Evolutionary conservation across 2,797 vertebrate genomes (phyloP).

Genomic region (Sciurus vulgaris): DNA sequence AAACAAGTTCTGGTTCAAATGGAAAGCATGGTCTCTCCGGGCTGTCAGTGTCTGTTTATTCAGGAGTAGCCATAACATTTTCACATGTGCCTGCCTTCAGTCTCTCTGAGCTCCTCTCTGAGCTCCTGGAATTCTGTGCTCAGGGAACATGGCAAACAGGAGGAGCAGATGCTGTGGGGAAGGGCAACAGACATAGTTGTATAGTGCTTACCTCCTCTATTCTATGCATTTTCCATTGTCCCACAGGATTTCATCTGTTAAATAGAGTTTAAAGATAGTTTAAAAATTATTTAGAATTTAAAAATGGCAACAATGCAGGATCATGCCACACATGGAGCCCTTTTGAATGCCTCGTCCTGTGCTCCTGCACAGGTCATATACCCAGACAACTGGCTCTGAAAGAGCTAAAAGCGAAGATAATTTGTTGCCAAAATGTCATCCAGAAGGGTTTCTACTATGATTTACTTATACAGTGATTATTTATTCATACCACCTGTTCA

Average conservation of each 20-base stretch:
- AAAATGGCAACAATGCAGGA: not conserved
- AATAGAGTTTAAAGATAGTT: not conserved
- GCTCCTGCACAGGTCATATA: no score
- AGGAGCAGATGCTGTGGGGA: not conserved
- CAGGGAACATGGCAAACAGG: not conserved
- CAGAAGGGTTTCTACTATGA: not conserved
- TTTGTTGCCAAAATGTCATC: not conserved
- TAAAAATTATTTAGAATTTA: not conserved
- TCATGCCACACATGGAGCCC: not conserved
- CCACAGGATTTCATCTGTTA: not conserved
- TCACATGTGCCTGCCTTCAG: not conserved
- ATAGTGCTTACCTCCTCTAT: not conserved
- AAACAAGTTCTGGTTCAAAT: not conserved
- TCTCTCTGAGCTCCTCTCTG: not conserved
- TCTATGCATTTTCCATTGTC: no score
- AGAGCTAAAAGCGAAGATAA: not conserved
- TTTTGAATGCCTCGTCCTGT: not conserved
- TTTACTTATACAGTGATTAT: constrained; percentile 28
- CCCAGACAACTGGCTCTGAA: not conserved
- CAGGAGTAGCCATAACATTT: not conserved
- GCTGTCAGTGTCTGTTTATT: not conserved
- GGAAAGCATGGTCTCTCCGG: not conserved
- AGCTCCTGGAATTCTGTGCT: not conserved
- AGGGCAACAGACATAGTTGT: no score
- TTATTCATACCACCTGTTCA: not conserved